A percentile compares a stretch with the other conserved stretches of the same genome.
These are phyloP conservation scores for Pholis gunnellus DNA, from an alignment of 2,113 vertebrate species.

Conservation along the genomic window DNA sequence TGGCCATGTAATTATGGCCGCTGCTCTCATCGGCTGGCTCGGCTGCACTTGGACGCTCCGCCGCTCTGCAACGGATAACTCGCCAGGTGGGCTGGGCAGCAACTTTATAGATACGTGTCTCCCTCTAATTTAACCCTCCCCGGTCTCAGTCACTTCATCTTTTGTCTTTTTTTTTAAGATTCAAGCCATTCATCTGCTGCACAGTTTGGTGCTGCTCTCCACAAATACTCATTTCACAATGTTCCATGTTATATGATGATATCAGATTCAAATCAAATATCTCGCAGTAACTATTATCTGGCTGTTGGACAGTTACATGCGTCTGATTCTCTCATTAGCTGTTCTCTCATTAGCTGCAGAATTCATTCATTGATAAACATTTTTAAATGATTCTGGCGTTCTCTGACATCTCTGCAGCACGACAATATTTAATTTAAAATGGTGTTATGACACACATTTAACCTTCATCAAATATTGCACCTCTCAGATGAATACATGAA, in stretches of 20 bases:
- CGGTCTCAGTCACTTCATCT: not conserved
- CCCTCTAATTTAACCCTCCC: not conserved
- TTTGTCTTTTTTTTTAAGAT: not conserved
- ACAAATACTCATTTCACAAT: not conserved
- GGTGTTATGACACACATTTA: too few relatives aligned
- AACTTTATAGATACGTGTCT: not conserved
- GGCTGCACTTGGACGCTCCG: constrained; percentile 51
- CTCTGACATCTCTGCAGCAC: too few relatives aligned
- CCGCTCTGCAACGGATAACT: constrained; percentile 21
- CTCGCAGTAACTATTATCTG: not conserved
- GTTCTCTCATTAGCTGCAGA: too few relatives aligned
- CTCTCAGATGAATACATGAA: not conserved
- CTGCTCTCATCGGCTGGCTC: constrained; percentile 63
- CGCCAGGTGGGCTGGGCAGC: constrained; percentile 54
- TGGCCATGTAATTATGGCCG: constrained; percentile 61
- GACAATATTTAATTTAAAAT: too few relatives aligned
- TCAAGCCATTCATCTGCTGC: not conserved
- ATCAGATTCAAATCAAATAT: not conserved
- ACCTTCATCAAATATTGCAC: too few relatives aligned
- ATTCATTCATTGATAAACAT: too few relatives aligned
- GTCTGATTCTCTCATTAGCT: not conserved
- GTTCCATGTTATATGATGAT: not conserved
- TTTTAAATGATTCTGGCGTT: not conserved
- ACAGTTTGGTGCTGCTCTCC: not conserved
- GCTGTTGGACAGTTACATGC: not conserved